Percentiles rank a stretch among this genome's conserved stretches.
Evolutionary conservation across 1,140 invertebrate genomes (phyloP).

Genomic region (Sycophila sp.): DNA sequence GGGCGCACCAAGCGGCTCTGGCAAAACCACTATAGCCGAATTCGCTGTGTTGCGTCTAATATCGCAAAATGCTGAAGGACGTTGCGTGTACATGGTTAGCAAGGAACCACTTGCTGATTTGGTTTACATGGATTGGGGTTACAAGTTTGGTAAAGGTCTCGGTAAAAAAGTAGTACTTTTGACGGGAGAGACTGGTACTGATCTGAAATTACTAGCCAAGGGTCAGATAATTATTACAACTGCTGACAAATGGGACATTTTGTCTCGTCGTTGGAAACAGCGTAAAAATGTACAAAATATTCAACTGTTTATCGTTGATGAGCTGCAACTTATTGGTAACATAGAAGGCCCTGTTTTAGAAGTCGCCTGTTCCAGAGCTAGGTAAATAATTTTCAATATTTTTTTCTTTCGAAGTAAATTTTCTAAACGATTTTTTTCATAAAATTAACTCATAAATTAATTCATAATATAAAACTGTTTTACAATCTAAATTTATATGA

Average conservation of each 20-base stretch:
- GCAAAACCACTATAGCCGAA: constrained; percentile 97
- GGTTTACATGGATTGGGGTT: constrained; percentile 90
- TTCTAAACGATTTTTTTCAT: no score
- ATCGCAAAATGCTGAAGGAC: constrained; percentile 75
- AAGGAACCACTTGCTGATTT: constrained; percentile 92
- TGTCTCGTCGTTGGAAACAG: constrained; percentile 98
- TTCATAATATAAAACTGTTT: no score
- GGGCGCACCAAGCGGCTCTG: constrained; percentile 96
- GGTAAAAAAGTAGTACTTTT: constrained; percentile 91
- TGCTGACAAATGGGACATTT: constrained; percentile 98
- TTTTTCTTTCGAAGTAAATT: neutral
- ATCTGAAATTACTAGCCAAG: constrained; percentile 91
- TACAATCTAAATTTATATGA: no score
- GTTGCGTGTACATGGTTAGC: constrained; percentile 94
- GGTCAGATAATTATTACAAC: constrained; percentile 96
- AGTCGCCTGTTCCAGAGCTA: constrained; percentile 96
- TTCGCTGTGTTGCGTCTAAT: constrained; percentile 94
- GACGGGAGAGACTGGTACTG: constrained; percentile 98
- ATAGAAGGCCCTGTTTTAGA: constrained; percentile 94
- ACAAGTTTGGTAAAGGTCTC: constrained; percentile 84
- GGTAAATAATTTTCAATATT: constrained; percentile 56
- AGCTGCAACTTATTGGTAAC: constrained; percentile 91
- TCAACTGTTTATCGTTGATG: constrained; percentile 97
- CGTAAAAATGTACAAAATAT: constrained; percentile 98
- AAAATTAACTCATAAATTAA: no score